These are phyloP conservation scores for Coptodon bakossiorum DNA, from an alignment of 2,113 vertebrate genomes.

Conservation along the genomic window DNA sequence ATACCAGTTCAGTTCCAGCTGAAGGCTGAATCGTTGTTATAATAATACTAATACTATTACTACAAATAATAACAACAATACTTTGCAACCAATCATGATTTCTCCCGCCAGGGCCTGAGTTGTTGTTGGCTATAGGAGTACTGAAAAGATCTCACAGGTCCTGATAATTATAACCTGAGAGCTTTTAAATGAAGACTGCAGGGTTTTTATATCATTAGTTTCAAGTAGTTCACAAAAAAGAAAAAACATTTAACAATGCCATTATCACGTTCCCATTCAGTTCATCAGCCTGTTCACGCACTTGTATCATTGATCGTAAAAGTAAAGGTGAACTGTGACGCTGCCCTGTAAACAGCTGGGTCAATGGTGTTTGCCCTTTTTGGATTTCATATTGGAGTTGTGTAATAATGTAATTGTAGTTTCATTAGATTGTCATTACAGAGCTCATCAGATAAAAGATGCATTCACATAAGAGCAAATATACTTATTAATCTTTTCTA, in stretches of 20 bases:
- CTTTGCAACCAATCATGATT: background rate
- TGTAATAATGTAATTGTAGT: slow-evolving; percentile 24
- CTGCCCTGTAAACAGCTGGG: slow-evolving; percentile 42
- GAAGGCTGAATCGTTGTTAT: background rate
- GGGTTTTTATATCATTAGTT: slow-evolving; percentile 27
- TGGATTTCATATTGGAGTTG: slow-evolving; percentile 11
- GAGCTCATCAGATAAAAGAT: background rate
- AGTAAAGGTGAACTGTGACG: background rate
- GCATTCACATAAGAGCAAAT: background rate
- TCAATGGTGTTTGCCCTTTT: slow-evolving; percentile 46
- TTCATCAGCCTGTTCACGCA: slow-evolving; percentile 21
- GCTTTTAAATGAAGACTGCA: slow-evolving; percentile 23
- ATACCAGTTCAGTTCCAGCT: background rate
- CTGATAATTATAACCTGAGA: slow-evolving; percentile 36
- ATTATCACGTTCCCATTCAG: slow-evolving; percentile 8
- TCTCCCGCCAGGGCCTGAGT: background rate
- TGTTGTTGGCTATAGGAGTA: background rate
- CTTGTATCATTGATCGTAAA: slow-evolving; percentile 25
- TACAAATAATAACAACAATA: background rate
- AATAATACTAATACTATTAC: background rate
- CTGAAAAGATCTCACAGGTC: slow-evolving; percentile 7
- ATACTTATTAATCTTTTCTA: background rate
- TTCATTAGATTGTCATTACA: slow-evolving; percentile 4
- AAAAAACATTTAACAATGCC: background rate
- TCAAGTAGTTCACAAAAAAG: slow-evolving; percentile 49